phyloP scores from a whole-genome alignment of 1,140 invertebrate species.

The Drosophila baimaii region DNA sequence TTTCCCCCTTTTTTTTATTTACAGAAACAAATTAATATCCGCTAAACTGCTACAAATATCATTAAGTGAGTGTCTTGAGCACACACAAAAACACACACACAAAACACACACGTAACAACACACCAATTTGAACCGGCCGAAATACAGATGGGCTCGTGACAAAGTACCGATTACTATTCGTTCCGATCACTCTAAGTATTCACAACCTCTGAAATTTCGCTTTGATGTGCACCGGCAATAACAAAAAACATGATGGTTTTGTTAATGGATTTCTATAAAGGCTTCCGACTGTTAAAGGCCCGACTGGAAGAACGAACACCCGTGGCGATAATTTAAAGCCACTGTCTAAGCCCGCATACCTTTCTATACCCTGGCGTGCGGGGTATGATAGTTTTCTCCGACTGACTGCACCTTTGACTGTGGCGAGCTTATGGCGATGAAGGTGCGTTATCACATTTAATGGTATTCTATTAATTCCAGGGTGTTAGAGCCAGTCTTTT shows the following conservation, averaged over 20 bases:
- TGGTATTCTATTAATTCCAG: background rate
- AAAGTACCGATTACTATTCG: conserved; percentile 52
- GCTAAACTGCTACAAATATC: conserved; percentile 48
- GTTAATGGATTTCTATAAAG: conserved; percentile 65
- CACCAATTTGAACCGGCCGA: conserved; percentile 35
- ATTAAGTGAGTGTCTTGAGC: conserved; percentile 28
- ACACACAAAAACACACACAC: conserved; percentile 19
- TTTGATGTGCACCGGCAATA: conserved; percentile 52
- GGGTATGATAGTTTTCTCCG: conserved; percentile 34
- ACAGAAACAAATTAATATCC: conserved; percentile 49
- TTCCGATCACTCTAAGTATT: conserved; percentile 50
- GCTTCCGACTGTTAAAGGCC: conserved; percentile 57
- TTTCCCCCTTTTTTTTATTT: conserved; percentile 35
- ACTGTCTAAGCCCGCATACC: conserved; percentile 52
- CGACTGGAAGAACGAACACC: conserved; percentile 53
- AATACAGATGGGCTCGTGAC: conserved; percentile 50
- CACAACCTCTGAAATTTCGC: conserved; percentile 31
- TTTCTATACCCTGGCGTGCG: conserved; percentile 40
- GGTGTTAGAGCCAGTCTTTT: background rate
- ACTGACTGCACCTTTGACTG: conserved; percentile 16
- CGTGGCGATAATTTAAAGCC: conserved; percentile 64
- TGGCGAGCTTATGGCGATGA: conserved; percentile 5
- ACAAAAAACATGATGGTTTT: conserved; percentile 62
- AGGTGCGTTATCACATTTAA: background rate
- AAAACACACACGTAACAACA: conserved; percentile 21